Percentiles rank a stretch among this genome's conserved stretches.
These are phyloP conservation scores for Crocidura indochinensis DNA, from an alignment of 2,797 vertebrate genomes.

Conservation along the genomic window DNA sequence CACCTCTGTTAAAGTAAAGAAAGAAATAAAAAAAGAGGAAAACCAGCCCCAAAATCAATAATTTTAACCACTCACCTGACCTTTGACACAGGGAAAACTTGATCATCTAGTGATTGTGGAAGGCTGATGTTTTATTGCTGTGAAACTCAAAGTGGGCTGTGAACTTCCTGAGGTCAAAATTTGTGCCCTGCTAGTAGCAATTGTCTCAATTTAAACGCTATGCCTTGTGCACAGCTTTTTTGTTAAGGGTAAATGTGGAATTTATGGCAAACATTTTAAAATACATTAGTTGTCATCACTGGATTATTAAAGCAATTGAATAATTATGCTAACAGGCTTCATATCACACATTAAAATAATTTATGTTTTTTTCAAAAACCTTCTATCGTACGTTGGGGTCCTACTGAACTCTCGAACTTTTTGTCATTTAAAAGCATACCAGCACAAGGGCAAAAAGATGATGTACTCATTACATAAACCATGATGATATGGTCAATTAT, in stretches of 20 bases:
- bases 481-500: background rate
- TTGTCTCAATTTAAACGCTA: constrained; percentile 1
- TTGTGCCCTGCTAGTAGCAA: constrained; percentile 53
- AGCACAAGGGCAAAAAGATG: background rate
- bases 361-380: constrained; percentile 9
- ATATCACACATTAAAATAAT: background rate
- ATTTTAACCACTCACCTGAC: background rate
- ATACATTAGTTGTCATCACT: background rate
- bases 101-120: too few relatives aligned
- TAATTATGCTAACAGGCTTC: constrained; percentile 31
- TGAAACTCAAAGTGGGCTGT: background rate
- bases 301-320: too few relatives aligned
- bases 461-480: background rate
- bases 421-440: background rate
- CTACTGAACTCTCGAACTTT: background rate
- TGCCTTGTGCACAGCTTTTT: background rate
- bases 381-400: background rate
- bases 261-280: constrained; percentile 26
- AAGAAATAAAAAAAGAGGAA: background rate
- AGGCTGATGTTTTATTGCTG: background rate
- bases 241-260: constrained; percentile 18
- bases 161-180: background rate
- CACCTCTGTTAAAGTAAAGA: background rate
- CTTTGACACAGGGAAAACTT: too few relatives aligned
- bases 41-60: too few relatives aligned